Base-by-base conservation (phyloP, 2,888 invertebrate species). In the Philhelius pedissequus region DNA sequence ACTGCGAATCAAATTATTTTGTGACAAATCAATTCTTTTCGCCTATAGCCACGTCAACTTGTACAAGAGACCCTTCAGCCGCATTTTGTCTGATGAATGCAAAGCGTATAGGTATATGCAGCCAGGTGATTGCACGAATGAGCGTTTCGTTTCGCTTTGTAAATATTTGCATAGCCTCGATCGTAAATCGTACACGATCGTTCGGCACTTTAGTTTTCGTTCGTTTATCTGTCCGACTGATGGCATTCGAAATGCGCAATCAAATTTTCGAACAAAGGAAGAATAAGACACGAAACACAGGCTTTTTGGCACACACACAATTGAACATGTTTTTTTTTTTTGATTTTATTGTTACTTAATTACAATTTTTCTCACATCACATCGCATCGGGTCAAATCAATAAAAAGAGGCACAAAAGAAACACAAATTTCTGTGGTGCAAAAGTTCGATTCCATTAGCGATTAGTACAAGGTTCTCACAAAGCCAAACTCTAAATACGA, bases 11-110 rank as follows among this genome's bases (percentile, higher is more conserved):
- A 84, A 84, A 84, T 84, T 76, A 84, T 84, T 84, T 84, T 84
- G 84, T 84, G 84, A 84, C 84, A 84, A 84, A 84, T 84, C 83
- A 84, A 84, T 84, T 84, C 74, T 84, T 79, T 84, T 84, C 83
- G 79, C 83, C 83, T 79, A 84, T 84, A 84, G 79, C 75, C 66
- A 80, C 75, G 60, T 84, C 69, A 73, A 43, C 40, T 45, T 78
- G 73, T 64, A 68, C 43, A 62, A 45, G 48, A 45, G 30, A 66
- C 22, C 22, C 48, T 48, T 22, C 56, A 64, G 50, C 11, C 25
- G 22, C 43, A 58, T 35, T 20, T 30, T 50, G 60, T 45, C 40
- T 60, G n/a, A n/a, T n/a, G n/a, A n/a, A n/a, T n/a, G n/a, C 52
- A 69, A 30, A 15, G 15, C 32, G 11, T 30, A 58, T n/a, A 38